A percentile compares a stretch with the other conserved stretches of the same genome.
Evolutionary conservation across 2,113 vertebrate species (phyloP).

Genomic region (Nanger granti): DNA sequence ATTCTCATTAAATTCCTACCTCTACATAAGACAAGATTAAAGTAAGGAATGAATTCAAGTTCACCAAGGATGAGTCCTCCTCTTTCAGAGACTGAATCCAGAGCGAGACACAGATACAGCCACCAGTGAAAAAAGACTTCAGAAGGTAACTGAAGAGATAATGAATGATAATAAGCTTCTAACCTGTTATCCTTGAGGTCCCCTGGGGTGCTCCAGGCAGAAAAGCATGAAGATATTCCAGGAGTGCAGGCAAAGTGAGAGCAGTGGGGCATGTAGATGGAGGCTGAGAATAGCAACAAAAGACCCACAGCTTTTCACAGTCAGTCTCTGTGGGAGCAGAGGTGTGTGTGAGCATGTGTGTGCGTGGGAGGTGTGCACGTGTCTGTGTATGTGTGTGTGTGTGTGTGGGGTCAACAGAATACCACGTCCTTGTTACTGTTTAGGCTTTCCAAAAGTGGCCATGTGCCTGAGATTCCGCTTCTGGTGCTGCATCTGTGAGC

Average conservation of each 20-base stretch:
- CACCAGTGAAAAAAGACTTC: neutral
- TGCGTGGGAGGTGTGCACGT: neutral
- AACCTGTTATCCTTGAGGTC: neutral
- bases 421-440: neutral
- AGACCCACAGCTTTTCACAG: accelerated
- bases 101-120: neutral
- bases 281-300: neutral
- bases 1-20: neutral
- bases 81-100: neutral
- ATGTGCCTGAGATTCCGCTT: neutral
- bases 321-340: neutral
- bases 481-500: neutral
- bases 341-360: neutral
- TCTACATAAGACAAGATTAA: neutral
- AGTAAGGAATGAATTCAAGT: neutral
- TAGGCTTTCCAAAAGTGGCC: neutral
- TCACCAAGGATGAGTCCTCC: neutral
- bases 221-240: accelerated
- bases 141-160: neutral
- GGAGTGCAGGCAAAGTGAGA: neutral
- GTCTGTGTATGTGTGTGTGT: neutral
- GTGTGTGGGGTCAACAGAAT: neutral
- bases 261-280: accelerated
- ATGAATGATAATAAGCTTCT: neutral
- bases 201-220: neutral